Percentiles rank a stretch among this genome's conserved stretches.
phyloP scores from a whole-genome alignment of 1,140 invertebrate genomes.

The Panagrolaimus sp. region DNA sequence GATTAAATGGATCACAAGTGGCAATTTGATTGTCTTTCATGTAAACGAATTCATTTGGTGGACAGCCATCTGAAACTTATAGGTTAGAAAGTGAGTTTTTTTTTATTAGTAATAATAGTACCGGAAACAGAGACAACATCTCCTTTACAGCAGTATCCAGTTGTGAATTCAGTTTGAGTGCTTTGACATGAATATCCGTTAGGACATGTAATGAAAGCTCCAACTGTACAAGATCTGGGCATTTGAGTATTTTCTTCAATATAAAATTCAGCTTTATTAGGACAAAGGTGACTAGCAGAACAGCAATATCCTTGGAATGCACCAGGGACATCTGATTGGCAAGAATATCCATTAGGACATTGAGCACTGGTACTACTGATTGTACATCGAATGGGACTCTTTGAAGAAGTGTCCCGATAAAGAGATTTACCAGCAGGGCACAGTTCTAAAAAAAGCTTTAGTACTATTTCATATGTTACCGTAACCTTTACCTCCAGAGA shows the following conservation, averaged over 20 bases:
- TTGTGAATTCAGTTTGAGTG: slow-evolving; percentile 54
- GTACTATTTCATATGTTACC: not conserved
- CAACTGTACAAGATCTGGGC: slow-evolving; percentile 53
- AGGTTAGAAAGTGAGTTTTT: slow-evolving; percentile 6
- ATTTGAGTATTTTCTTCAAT: slow-evolving; percentile 52
- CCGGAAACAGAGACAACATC: slow-evolving; percentile 49
- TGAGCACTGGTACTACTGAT: slow-evolving; percentile 52
- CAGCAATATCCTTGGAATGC: slow-evolving; percentile 57
- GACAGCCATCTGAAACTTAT: slow-evolving; percentile 47
- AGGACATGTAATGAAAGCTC: slow-evolving; percentile 56
- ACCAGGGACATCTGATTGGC: slow-evolving; percentile 42
- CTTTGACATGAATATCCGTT: slow-evolving; percentile 55
- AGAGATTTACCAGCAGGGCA: slow-evolving; percentile 53
- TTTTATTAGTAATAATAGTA: slow-evolving; percentile 5
- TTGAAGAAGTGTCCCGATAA: slow-evolving; percentile 53
- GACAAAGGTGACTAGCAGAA: slow-evolving; percentile 47
- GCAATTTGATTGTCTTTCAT: slow-evolving; percentile 58
- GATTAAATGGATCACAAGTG: slow-evolving; percentile 57
- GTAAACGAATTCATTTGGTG: slow-evolving; percentile 56
- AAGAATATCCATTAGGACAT: slow-evolving; percentile 47
- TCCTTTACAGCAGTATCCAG: slow-evolving; percentile 54
- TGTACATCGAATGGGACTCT: slow-evolving; percentile 52
- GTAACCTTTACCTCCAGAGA: slow-evolving; percentile 42
- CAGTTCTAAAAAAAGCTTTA: slow-evolving; percentile 30
- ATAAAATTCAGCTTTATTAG: slow-evolving; percentile 56